Evolutionary conservation across 2,888 invertebrate species (phyloP).

Genomic region (Anarsia innoxiella): DNA sequence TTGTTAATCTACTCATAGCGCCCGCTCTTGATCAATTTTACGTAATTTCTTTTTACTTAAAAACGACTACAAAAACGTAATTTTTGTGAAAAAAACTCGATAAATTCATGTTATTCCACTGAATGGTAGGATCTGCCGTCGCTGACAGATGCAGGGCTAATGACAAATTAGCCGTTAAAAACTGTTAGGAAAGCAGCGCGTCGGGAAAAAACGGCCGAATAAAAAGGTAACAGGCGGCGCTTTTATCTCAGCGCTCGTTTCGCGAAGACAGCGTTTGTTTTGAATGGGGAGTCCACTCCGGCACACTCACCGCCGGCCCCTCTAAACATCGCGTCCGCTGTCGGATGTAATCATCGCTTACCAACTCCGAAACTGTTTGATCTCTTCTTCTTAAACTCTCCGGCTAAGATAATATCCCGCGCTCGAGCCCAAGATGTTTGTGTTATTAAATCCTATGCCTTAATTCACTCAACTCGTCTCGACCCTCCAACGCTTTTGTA

Average conservation of each 20-base stretch:
- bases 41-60: no score
- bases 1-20: constrained; percentile 2
- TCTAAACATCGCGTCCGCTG: constrained; percentile 28
- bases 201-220: constrained; percentile 41
- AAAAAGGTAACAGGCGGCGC: constrained; percentile 40
- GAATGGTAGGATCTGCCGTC: no score
- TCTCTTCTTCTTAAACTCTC: constrained; percentile 43
- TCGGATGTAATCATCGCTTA: constrained; percentile 53
- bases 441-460: constrained; percentile 1
- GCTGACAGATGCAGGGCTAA: constrained; percentile 62
- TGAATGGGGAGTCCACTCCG: constrained; percentile 30
- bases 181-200: constrained; percentile 45
- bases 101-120: no score
- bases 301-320: constrained; percentile 18
- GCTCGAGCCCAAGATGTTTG: constrained; percentile 5
- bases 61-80: no score
- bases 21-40: constrained; percentile 4
- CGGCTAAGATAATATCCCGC: constrained; percentile 14
- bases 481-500: neutral
- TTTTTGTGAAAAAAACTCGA: no score
- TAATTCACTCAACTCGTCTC: constrained; percentile 5
- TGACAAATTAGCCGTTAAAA: constrained; percentile 66
- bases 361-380: constrained; percentile 55
- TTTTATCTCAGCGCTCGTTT: constrained; percentile 47
- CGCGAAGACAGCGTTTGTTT: constrained; percentile 51